Conservation (phyloP, 2,888 invertebrate genomes). For the Cryptocheilus praepositus region DNA sequence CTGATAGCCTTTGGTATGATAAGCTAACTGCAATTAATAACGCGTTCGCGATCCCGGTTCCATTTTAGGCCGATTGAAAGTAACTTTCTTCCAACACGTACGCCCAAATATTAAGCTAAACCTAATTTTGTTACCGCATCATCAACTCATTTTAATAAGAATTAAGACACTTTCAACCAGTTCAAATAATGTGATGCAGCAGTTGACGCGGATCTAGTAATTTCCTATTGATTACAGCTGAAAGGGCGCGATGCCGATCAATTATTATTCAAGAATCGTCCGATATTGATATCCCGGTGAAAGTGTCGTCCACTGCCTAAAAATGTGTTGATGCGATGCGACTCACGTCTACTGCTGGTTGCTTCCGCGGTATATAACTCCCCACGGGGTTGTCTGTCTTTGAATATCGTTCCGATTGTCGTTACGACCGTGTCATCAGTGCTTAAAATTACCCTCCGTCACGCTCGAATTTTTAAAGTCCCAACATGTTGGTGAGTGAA, state of each 20-base stretch:
- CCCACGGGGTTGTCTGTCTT: constrained; percentile 42
- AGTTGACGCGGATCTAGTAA: background rate
- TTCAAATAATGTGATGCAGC: background rate
- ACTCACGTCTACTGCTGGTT: constrained; percentile 58
- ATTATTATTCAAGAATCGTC: constrained; percentile 49
- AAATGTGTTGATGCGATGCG: constrained; percentile 53
- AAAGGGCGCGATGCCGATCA: constrained; percentile 23
- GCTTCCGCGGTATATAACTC: constrained; percentile 70
- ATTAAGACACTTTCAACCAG: background rate
- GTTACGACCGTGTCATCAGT: too few relatives aligned
- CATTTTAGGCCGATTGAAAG: constrained; percentile 40
- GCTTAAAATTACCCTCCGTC: too few relatives aligned
- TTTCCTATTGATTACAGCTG: too few relatives aligned
- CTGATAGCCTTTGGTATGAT: background rate
- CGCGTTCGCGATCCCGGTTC: constrained; percentile 21
- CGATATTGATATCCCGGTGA: constrained; percentile 48
- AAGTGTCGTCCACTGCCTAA: constrained; percentile 52
- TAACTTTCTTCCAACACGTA: constrained; percentile 39
- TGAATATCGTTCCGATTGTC: constrained; percentile 42
- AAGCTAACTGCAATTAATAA: constrained; percentile 49
- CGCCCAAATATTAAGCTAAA: too few relatives aligned
- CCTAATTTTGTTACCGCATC: too few relatives aligned
- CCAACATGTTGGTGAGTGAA: too few relatives aligned
- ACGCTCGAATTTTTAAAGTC: too few relatives aligned
- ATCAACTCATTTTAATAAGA: too few relatives aligned